Evolutionary conservation across 1,140 invertebrate species (phyloP).

Genomic region (Eubasilissa regina): DNA sequence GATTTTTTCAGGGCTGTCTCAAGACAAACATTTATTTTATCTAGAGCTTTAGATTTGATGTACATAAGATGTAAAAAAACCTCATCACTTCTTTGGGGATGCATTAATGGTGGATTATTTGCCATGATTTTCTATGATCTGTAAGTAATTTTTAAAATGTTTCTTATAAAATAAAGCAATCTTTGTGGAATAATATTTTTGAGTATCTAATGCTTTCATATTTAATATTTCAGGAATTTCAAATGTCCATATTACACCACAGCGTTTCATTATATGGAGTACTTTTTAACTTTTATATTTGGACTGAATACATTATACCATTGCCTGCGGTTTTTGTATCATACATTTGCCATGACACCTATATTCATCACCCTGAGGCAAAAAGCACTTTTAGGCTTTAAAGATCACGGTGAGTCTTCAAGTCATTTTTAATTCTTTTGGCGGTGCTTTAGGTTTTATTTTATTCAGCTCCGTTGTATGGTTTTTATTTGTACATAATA

Average conservation of each 20-base stretch:
- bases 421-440: slow-evolving; percentile 1
- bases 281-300: slow-evolving; percentile 53
- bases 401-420: slow-evolving; percentile 49
- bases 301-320: slow-evolving; percentile 57
- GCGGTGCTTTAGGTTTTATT: too few relatives aligned
- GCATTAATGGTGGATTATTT: slow-evolving; percentile 51
- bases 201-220: not conserved
- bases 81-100: slow-evolving; percentile 55
- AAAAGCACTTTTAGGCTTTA: slow-evolving; percentile 53
- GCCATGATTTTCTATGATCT: slow-evolving; percentile 53
- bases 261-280: slow-evolving; percentile 54
- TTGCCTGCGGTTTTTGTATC: slow-evolving; percentile 50
- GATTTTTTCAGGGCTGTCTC: slow-evolving; percentile 45
- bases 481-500: not conserved
- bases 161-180: slow-evolving; percentile 32
- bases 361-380: slow-evolving; percentile 49
- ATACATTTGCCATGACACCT: slow-evolving; percentile 48
- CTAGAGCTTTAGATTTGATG: slow-evolving; percentile 53
- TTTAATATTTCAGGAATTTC: slow-evolving; percentile 49
- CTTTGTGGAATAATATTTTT: slow-evolving; percentile 5
- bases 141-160: slow-evolving; percentile 42
- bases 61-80: slow-evolving; percentile 52
- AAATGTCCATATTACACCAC: slow-evolving; percentile 58
- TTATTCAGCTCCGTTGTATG: slow-evolving; percentile 5
- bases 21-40: slow-evolving; percentile 46